Percentiles rank a stretch among this genome's conserved stretches.
phyloP scores from a whole-genome alignment of 2,888 invertebrate genomes.

The Esperia sulphurella region DNA sequence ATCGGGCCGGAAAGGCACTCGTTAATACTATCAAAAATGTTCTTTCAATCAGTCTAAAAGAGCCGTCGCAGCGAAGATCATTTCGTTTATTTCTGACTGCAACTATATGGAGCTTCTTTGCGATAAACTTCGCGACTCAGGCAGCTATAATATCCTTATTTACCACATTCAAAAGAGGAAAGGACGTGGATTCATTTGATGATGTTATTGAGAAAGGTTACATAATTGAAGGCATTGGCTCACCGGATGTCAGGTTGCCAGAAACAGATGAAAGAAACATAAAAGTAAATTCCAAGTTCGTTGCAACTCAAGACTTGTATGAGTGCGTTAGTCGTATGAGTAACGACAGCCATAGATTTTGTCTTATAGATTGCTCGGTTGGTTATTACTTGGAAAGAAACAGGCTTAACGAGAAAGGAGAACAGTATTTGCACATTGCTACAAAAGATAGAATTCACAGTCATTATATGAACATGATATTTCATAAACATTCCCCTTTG shows the following conservation, averaged over 20 bases:
- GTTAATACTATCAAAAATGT: slow-evolving; percentile 52
- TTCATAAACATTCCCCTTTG: slow-evolving; percentile 52
- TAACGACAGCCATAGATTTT: slow-evolving; percentile 53
- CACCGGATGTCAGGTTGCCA: slow-evolving; percentile 64
- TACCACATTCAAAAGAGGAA: slow-evolving; percentile 58
- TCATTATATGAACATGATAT: slow-evolving; percentile 52
- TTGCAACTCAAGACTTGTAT: slow-evolving; percentile 38
- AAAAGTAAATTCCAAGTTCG: slow-evolving; percentile 52
- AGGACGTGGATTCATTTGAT: slow-evolving; percentile 63
- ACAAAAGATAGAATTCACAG: slow-evolving; percentile 57
- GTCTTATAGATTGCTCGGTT: slow-evolving; percentile 63
- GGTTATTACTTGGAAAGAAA: slow-evolving; percentile 54
- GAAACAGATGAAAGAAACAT: slow-evolving; percentile 49
- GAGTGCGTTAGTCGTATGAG: slow-evolving; percentile 45
- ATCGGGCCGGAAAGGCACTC: slow-evolving; percentile 62
- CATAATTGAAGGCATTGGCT: slow-evolving; percentile 58
- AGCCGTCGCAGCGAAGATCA: slow-evolving; percentile 45
- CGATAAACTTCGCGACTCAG: slow-evolving; percentile 62
- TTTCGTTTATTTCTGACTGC: slow-evolving; percentile 56
- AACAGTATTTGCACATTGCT: slow-evolving; percentile 63
- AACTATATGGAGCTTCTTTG: slow-evolving; percentile 62
- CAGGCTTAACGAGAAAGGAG: slow-evolving; percentile 51
- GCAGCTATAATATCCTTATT: slow-evolving; percentile 67
- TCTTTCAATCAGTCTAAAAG: slow-evolving; percentile 47
- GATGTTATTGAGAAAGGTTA: slow-evolving; percentile 63